These are phyloP conservation scores for Lasioglossum lativentre DNA, from an alignment of 2,888 invertebrate species.

Conservation along the genomic window DNA sequence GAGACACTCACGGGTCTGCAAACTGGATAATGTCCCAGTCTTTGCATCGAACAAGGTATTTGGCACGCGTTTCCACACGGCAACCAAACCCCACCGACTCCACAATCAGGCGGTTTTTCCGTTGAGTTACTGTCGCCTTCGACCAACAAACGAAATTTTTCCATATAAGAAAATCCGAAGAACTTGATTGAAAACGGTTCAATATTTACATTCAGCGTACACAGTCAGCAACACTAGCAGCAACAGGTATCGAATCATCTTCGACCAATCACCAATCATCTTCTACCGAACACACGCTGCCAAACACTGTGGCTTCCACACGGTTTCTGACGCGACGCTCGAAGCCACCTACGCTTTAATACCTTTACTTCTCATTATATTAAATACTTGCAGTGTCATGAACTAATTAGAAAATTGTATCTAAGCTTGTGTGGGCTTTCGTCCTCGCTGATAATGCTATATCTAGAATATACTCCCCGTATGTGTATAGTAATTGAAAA, in stretches of 20 bases:
- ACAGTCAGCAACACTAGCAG: background rate
- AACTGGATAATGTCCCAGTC: background rate
- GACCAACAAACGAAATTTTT: background rate
- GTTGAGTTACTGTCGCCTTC: background rate
- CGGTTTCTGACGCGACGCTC: background rate
- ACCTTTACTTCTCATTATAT: background rate
- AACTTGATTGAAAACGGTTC: background rate
- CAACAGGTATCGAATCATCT: background rate
- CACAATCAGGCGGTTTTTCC: background rate
- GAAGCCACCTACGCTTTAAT: background rate
- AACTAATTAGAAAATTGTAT: too few species aligned
- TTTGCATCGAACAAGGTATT: background rate
- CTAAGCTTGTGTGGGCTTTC: background rate
- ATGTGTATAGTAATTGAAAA: too few species aligned
- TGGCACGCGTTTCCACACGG: background rate
- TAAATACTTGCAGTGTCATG: background rate
- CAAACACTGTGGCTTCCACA: background rate
- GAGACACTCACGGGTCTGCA: background rate
- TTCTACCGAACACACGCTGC: background rate
- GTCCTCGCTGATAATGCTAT: background rate
- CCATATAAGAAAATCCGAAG: background rate
- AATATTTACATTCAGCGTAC: background rate
- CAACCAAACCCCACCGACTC: background rate
- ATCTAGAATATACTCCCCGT: background rate
- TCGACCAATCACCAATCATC: background rate